Conservation (phyloP, 2,797 vertebrate species). For the Syngnathus acus region DNA sequence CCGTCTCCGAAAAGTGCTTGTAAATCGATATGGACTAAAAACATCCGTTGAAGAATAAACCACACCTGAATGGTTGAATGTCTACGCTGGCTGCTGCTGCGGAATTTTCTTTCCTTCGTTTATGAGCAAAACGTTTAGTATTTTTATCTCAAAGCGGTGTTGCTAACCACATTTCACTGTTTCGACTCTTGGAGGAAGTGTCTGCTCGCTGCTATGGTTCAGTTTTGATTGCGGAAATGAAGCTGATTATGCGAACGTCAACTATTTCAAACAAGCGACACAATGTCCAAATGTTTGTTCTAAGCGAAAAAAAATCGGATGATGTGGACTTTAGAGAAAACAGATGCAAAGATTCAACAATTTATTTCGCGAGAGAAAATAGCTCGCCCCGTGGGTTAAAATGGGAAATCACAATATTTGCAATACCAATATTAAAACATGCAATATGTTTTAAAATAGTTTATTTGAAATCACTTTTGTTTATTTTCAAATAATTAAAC, state of each 20-base stretch:
- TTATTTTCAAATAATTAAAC: background rate
- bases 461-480: background rate
- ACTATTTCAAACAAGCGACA: background rate
- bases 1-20: background rate
- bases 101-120: background rate
- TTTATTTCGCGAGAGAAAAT: background rate
- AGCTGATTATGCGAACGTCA: background rate
- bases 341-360: background rate
- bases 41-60: background rate
- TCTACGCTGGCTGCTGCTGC: background rate
- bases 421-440: background rate
- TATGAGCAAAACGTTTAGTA: background rate
- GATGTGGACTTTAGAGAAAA: background rate
- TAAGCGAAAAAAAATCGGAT: background rate
- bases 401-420: background rate
- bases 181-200: background rate
- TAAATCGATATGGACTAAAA: background rate
- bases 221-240: conserved; percentile 2
- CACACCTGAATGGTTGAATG: background rate
- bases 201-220: background rate
- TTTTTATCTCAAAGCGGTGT: background rate
- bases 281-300: background rate
- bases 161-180: background rate
- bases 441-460: background rate
- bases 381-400: background rate